Evolutionary conservation across 2,797 vertebrate genomes (phyloP), one percentile per base, ranked within the genome.

Genomic region (Sebastolobus altivelis): DNA sequence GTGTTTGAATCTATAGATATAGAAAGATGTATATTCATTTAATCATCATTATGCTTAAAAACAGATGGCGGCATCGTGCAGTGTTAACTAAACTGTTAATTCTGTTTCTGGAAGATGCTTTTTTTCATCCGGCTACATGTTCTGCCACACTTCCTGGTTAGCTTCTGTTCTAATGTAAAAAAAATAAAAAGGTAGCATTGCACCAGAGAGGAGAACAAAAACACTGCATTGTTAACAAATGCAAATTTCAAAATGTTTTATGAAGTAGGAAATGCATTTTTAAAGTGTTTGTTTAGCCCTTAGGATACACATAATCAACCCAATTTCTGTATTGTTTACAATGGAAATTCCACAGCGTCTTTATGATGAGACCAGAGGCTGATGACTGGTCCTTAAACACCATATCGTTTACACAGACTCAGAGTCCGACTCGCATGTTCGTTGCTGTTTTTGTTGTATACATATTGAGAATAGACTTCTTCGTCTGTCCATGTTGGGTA

Each of bases 31-130:
- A 13, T 27, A 38, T 62, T 12, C n/a, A 49, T 54, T 43, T 29
- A 69, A 43, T 52, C 56, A 35, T 25, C 25, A n/a, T 27, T 54
- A 33, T 52, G 59, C 25, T 58, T 33, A 5, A 12, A 59, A 65
- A 79, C 54, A 12, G 16, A 81, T 65, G 54, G 40, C 67, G 27
- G 35, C 9, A 11, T 37, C 56, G 14, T 20, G 22, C 7, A 9
- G 29, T 68, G 43, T 63, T 65, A 69, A 56, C n/a, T 46, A 16
- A 38, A 77, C 18, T 77, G 65, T 68, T 77, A 10, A 60, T 22
- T 54, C 8, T 54, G 43, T 62, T 31, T 12, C 22, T 69, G 58
- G 8, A 77, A 62, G 25, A 40, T 20, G 18, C 43, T 22, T 63
- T 58, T 31, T 49, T 37, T 52, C n/a, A 33, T 65, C 35, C 31